Conservation (phyloP, 2,888 invertebrate genomes). For the Cheiracanthium punctorium region DNA sequence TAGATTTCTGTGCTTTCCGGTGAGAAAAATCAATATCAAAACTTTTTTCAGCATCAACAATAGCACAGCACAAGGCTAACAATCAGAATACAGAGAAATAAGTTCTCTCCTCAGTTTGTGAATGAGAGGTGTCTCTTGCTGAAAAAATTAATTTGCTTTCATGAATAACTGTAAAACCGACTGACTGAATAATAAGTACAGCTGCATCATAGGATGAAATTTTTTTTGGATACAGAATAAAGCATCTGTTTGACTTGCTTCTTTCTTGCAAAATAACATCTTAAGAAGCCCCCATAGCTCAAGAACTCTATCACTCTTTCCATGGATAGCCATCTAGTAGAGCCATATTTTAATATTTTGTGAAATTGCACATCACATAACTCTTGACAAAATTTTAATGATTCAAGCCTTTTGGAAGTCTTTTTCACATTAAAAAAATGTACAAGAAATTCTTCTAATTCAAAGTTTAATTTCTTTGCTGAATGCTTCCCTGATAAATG, state of each 20-base stretch:
- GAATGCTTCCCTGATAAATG: neutral
- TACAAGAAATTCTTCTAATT: neutral
- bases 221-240: neutral
- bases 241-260: neutral
- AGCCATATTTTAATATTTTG: neutral
- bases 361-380: neutral
- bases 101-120: neutral
- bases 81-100: neutral
- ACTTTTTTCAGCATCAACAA: neutral
- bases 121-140: neutral
- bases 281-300: too few relatives aligned
- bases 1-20: neutral
- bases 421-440: too few relatives aligned
- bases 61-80: neutral
- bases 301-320: neutral
- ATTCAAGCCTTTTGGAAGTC: neutral
- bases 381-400: neutral
- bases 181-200: neutral
- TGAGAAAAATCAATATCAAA: neutral
- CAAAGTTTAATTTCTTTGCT: neutral
- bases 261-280: neutral
- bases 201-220: neutral
- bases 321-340: neutral
- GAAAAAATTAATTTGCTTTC: neutral
- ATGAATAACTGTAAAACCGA: neutral